Percentiles rank a stretch among this genome's conserved stretches.
Evolutionary conservation across 2,797 vertebrate genomes (phyloP).

Genomic region (Eidolon dupreanum): DNA sequence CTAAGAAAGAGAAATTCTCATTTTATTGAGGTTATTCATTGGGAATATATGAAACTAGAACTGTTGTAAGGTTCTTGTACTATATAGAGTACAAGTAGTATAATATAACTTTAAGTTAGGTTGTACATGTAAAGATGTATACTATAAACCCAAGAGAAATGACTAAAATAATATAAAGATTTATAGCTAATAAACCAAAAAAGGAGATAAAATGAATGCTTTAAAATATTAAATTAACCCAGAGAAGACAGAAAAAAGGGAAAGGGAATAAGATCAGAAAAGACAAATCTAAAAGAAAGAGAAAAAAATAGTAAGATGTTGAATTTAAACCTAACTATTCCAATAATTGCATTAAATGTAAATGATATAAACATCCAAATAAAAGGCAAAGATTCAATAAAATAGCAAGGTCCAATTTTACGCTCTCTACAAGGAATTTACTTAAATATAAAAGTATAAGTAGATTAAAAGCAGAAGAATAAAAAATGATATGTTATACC

Average conservation of each 20-base stretch:
- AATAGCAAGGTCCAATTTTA: neutral
- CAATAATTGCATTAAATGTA: neutral
- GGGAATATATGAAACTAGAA: neutral
- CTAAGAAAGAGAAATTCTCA: slow-evolving; percentile 14
- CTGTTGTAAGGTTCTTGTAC: neutral
- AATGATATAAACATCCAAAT: neutral
- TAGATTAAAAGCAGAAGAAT: neutral
- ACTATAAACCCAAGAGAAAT: neutral
- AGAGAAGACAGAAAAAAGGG: neutral
- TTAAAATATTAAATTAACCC: neutral
- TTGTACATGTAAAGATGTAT: neutral
- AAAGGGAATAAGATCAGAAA: neutral
- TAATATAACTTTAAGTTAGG: neutral
- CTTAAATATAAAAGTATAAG: neutral
- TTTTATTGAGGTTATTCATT: slow-evolving; percentile 8
- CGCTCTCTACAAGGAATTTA: neutral
- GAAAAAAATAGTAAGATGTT: neutral
- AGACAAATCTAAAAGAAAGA: slow-evolving; percentile 14
- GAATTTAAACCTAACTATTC: slow-evolving; percentile 24
- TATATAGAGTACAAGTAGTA: neutral
- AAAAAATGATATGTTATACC: neutral
- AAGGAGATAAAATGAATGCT: neutral
- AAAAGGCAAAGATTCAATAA: neutral
- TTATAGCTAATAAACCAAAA: neutral
- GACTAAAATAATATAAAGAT: slow-evolving; percentile 4